Base-by-base conservation (phyloP, 2,797 vertebrate species). In the Mormyrus hasselquistii region DNA sequence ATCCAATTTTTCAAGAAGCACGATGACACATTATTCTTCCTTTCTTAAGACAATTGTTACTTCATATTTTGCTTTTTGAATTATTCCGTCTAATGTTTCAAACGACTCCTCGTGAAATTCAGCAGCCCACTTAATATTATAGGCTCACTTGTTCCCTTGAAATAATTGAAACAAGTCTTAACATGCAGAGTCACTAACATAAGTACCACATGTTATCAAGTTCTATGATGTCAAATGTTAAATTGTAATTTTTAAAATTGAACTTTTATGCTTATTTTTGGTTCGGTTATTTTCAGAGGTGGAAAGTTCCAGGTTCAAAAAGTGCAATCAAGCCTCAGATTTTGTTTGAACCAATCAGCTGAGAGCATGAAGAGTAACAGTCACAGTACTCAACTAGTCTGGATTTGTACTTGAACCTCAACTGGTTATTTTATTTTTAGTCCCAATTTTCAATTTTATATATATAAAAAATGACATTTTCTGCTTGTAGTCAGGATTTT, bases 1-100 rank as follows among this genome's bases (percentile, higher is more conserved):
- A 85, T 84, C 14, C 69, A 90, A 88, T 79, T 57, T 88, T 88
- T 90, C 69, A 50, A 44, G 88, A 88, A 90, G 55, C 41, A 53
- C 41, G 38, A 73, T 76, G 85, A 69, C 34, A 89, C 88, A 69
- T 50, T 19, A 41, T 89, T 29, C 59, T 14, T n/a, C 22, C 53
- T 49, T 89, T 55, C 62, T 65, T 50, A 52, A 69, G 50, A 73
- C 62, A 86, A 83, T 55, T 62, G 41, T 89, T 38, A 73, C 41
- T 69, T 89, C 65, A 89, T 53, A 52, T 73, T 86, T 38, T 49
- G 82, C 52, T 47, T 22, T 34, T 83, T 89, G 41, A 49, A 34
- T 50, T 86, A 25, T 25, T 50, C 57, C 25, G 25, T 49, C 25
- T 86, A 69, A 89, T 14, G 62, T 86, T 88, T 88, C 59, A 50